Evolutionary conservation across 2,888 invertebrate species (phyloP).

Genomic region (Agrochola lota): DNA sequence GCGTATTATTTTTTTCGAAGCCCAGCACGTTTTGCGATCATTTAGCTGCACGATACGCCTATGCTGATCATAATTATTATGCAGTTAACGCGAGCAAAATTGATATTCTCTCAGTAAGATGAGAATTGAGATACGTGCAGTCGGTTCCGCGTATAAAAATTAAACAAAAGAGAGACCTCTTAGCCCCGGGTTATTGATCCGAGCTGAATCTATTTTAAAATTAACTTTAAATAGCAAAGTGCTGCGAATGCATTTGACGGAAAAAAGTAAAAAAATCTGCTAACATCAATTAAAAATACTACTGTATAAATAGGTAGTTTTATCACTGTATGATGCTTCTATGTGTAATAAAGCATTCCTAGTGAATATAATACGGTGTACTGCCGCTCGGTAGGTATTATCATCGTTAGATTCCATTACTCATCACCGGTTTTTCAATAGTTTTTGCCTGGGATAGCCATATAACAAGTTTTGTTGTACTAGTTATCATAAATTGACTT

Average conservation of each 20-base stretch:
- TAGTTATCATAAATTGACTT: conserved; percentile 39
- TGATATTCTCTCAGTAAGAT: conserved; percentile 33
- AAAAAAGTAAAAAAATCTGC: conserved; percentile 47
- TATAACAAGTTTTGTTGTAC: conserved; percentile 60
- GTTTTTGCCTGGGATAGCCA: conserved; percentile 53
- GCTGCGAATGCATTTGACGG: conserved; percentile 58
- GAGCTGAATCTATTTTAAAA: conserved; percentile 80
- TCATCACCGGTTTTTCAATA: conserved; percentile 62
- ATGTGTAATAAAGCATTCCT: conserved; percentile 39
- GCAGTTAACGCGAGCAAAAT: conserved; percentile 40
- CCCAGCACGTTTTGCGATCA: conserved; percentile 32
- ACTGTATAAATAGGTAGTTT: conserved; percentile 46
- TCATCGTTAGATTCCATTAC: conserved; percentile 63
- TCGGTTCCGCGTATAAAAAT: conserved; percentile 69
- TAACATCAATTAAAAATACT: conserved; percentile 57
- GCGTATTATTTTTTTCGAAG: conserved; percentile 10
- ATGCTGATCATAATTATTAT: conserved; percentile 39
- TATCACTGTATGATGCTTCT: conserved; percentile 42
- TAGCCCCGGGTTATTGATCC: conserved; percentile 82
- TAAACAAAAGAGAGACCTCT: conserved; percentile 76
- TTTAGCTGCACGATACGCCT: conserved; percentile 33
- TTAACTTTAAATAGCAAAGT: conserved; percentile 77
- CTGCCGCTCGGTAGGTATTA: conserved; percentile 43
- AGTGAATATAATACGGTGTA: conserved; percentile 36
- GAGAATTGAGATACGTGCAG: conserved; percentile 57